A percentile compares a stretch with the other conserved stretches of the same genome.
Evolutionary conservation across 2,113 vertebrate genomes (phyloP).

Genomic region (human): GRCh38 chr17:64817501-64818000

Average conservation of each 20-base stretch:
- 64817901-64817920: not conserved
- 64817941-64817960: not conserved
- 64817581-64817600: too few species aligned
- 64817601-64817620: too few species aligned
- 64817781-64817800: not conserved
- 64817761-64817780: slow-evolving; percentile 29
- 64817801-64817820: not conserved
- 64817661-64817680: not conserved
- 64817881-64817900: not conserved
- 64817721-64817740: not conserved
- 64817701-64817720: not conserved
- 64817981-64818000: not conserved
- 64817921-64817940: not conserved
- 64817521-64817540: too few species aligned
- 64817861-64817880: not conserved
- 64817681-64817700: not conserved
- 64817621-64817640: not conserved
- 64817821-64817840: not conserved
- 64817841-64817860: not conserved
- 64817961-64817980: not conserved
- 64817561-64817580: too few species aligned
- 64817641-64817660: not conserved
- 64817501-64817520: too few species aligned
- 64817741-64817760: not conserved
- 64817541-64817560: too few species aligned